These are phyloP conservation scores for Drosophila paramelanica DNA, from an alignment of 2,888 invertebrate genomes.

Conservation along the genomic window DNA sequence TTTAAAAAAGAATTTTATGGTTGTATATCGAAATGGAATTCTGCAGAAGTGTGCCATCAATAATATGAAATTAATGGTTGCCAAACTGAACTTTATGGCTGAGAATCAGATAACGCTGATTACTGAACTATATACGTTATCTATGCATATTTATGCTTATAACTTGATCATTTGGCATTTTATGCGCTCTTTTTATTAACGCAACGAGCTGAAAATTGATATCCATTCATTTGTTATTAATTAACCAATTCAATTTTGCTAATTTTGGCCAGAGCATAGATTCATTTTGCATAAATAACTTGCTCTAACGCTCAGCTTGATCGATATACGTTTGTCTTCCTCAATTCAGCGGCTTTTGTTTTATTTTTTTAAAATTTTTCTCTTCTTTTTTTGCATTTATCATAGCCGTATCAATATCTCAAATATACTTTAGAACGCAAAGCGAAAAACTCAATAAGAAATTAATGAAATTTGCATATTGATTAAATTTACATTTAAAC, in stretches of 20 bases:
- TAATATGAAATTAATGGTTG: constrained; percentile 51
- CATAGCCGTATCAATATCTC: constrained; percentile 21
- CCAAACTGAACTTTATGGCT: constrained; percentile 32
- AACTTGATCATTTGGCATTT: constrained; percentile 48
- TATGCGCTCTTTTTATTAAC: constrained; percentile 38
- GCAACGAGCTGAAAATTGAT: constrained; percentile 43
- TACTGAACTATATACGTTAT: constrained; percentile 27
- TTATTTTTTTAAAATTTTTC: neutral
- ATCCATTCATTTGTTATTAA: constrained; percentile 57
- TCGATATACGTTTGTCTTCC: constrained; percentile 68
- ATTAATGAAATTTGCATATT: constrained; percentile 49
- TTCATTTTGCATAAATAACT: constrained; percentile 48
- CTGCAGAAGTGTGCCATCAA: constrained; percentile 49
- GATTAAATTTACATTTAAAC: constrained; percentile 48
- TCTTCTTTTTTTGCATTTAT: constrained; percentile 16
- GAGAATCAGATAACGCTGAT: constrained; percentile 34
- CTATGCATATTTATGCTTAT: constrained; percentile 50
- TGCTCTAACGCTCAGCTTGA: constrained; percentile 38
- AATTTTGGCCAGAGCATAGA: constrained; percentile 47
- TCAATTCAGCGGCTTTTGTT: constrained; percentile 53
- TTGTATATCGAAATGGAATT: constrained; percentile 39
- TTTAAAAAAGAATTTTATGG: constrained; percentile 28
- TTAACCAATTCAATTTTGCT: constrained; percentile 55
- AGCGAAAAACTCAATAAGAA: constrained; percentile 35
- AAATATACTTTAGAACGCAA: constrained; percentile 18